phyloP scores from a whole-genome alignment of 2,113 vertebrate species.

The Lampris incognitus region DNA sequence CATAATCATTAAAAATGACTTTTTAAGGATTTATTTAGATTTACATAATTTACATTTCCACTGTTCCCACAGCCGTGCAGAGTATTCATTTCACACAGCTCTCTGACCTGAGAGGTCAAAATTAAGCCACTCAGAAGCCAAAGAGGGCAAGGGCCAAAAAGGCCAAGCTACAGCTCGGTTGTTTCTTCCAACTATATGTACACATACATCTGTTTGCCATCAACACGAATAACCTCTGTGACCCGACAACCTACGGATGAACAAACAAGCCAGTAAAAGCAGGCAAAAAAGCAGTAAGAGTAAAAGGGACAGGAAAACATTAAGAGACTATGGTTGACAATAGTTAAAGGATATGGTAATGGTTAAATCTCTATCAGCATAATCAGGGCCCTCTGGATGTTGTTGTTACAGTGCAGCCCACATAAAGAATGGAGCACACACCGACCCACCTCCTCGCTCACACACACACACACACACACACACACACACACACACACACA shows the following conservation, averaged over 20 bases:
- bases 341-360: background rate
- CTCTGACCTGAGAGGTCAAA: constrained; percentile 30
- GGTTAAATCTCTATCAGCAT: background rate
- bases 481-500: constrained; percentile 17
- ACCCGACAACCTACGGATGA: constrained; percentile 17
- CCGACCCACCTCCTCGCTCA: background rate
- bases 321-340: background rate
- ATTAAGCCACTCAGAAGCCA: constrained; percentile 39
- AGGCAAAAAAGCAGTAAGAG: background rate
- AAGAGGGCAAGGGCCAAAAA: constrained; percentile 39
- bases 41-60: background rate
- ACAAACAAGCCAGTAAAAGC: constrained; percentile 9
- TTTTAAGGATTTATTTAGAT: background rate
- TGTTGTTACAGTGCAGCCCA: too few relatives aligned
- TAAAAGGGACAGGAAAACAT: background rate
- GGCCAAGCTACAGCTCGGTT: constrained; percentile 64
- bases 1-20: too few relatives aligned
- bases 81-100: constrained; percentile 27
- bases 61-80: background rate
- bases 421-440: background rate
- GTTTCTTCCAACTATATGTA: constrained; percentile 33
- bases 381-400: too few relatives aligned
- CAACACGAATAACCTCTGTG: constrained; percentile 61
- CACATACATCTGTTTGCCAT: constrained; percentile 60
- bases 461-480: background rate